Conservation (phyloP, 2,797 vertebrate species). For the Chiloscyllium punctatum region DNA sequence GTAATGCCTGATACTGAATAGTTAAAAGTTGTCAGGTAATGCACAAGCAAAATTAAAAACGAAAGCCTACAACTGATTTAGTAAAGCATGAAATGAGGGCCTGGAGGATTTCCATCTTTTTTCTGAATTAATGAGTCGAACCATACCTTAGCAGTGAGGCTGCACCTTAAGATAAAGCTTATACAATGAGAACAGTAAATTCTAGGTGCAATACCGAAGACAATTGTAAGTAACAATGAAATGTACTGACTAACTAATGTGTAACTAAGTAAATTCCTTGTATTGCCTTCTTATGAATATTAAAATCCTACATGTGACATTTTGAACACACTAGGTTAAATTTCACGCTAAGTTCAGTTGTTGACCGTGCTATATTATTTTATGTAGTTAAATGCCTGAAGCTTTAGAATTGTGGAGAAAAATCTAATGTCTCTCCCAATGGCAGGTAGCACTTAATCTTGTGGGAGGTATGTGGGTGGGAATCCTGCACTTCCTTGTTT, state of each 20-base stretch:
- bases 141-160: not conserved
- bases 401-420: not conserved
- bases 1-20: not conserved
- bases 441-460: too few species aligned
- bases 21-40: not conserved
- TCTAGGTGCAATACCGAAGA: not conserved
- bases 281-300: not conserved
- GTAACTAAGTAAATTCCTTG: not conserved
- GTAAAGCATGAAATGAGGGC: not conserved
- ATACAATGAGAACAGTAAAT: not conserved
- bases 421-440: too few species aligned
- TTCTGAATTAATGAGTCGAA: not conserved
- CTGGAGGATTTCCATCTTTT: not conserved
- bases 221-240: not conserved
- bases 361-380: not conserved
- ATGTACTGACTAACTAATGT: not conserved
- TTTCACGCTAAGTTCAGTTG: not conserved
- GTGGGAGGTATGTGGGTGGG: too few species aligned
- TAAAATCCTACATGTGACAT: not conserved
- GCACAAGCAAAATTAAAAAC: not conserved
- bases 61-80: not conserved
- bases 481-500: too few species aligned
- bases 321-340: not conserved
- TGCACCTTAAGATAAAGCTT: not conserved
- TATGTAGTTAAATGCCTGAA: not conserved